Percentiles rank a stretch among this genome's conserved stretches.
These are phyloP conservation scores for Drosophila paulistorum DNA, from an alignment of 1,140 invertebrate species.

Conservation along the genomic window DNA sequence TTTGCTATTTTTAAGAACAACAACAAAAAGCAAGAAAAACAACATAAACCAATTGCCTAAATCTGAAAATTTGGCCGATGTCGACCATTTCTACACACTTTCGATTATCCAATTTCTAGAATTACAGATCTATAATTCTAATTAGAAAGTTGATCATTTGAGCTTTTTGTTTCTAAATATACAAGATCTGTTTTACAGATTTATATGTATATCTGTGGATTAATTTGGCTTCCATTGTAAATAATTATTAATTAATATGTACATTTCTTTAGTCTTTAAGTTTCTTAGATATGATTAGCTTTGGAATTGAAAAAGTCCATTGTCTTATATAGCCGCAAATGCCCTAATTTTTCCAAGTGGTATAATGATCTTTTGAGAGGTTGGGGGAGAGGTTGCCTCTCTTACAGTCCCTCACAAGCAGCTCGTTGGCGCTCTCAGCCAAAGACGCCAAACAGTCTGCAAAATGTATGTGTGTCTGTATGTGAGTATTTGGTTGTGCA, in stretches of 20 bases:
- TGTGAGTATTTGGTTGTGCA: neutral
- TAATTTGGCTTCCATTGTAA: too few species aligned
- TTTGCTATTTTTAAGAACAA: slow-evolving; percentile 32
- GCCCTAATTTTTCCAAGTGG: neutral
- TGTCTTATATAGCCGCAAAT: neutral
- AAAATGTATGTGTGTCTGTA: slow-evolving; percentile 16
- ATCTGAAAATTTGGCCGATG: neutral
- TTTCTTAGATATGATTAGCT: too few species aligned
- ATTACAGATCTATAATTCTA: too few species aligned
- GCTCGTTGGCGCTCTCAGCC: neutral
- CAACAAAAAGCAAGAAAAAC: neutral
- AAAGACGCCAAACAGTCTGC: slow-evolving; percentile 62
- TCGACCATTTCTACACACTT: neutral
- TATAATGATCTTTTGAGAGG: neutral
- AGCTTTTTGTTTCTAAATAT: too few species aligned
- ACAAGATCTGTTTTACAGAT: too few species aligned
- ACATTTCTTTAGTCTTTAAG: too few species aligned
- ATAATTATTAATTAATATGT: too few species aligned
- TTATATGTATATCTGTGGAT: too few species aligned
- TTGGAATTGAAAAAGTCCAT: too few species aligned
- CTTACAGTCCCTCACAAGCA: neutral
- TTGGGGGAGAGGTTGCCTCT: neutral
- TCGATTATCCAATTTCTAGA: too few species aligned
- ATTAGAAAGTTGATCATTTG: too few species aligned
- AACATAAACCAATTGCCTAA: neutral